Percentiles rank a stretch among this genome's conserved stretches.
Conservation (phyloP, 1,140 invertebrate species). For the Saccostrea echinata region DNA sequence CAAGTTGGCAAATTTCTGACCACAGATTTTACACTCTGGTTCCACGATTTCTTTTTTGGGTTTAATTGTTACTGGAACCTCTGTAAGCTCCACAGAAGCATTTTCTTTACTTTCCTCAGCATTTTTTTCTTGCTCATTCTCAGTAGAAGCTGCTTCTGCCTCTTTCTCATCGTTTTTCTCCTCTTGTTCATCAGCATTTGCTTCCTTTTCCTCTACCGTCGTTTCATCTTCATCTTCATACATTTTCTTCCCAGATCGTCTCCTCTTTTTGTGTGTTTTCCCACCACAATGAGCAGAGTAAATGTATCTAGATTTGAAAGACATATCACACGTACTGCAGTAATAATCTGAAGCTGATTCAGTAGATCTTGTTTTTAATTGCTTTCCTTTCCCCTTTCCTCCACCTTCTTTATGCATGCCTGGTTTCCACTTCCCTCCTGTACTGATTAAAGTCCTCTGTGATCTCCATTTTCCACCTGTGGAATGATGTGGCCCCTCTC, state of each 20-base stretch:
- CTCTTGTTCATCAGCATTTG: not conserved
- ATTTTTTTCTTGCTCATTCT: not conserved
- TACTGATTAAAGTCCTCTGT: conserved; percentile 34
- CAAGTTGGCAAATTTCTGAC: conserved; percentile 71
- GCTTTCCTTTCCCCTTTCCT: conserved; percentile 43
- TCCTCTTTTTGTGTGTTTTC: conserved; percentile 63
- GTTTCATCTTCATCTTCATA: conserved; percentile 13
- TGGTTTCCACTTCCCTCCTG: conserved; percentile 61
- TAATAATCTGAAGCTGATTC: conserved; percentile 43
- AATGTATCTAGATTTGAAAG: conserved; percentile 58
- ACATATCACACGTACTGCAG: conserved; percentile 67
- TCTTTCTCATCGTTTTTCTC: conserved; percentile 42
- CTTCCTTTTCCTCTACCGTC: conserved; percentile 3
- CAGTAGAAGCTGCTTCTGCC: not conserved
- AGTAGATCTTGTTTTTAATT: not conserved
- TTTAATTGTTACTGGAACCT: not conserved
- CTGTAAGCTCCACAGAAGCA: not conserved
- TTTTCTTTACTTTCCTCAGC: not conserved
- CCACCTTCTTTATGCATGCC: conserved; percentile 44
- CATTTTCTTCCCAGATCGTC: not conserved
- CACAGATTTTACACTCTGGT: conserved; percentile 77
- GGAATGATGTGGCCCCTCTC: conserved; percentile 63
- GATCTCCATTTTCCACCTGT: conserved; percentile 42
- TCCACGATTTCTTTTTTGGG: not conserved
- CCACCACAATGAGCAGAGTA: conserved; percentile 64